These are phyloP conservation scores for Indri indri DNA, from an alignment of 2,113 vertebrate species.

Conservation along the genomic window DNA sequence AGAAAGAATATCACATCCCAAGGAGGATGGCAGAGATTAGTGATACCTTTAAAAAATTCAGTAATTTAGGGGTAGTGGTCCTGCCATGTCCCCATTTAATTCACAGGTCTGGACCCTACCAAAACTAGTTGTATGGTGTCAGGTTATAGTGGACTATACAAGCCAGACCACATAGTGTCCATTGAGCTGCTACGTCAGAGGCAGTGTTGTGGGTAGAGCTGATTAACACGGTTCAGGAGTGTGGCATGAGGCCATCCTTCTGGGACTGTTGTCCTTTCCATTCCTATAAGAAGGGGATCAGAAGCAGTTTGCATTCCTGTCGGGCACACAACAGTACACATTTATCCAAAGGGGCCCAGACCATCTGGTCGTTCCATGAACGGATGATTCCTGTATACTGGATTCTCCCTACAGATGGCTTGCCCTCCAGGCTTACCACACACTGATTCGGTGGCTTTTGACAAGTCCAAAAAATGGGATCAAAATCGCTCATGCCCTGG, in stretches of 20 bases:
- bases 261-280: not conserved
- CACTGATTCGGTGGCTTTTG: not conserved
- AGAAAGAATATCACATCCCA: not conserved
- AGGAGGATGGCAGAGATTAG: not conserved
- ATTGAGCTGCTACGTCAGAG: not conserved
- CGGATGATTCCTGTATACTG: rapidly evolving
- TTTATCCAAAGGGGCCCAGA: not conserved
- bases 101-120: not conserved
- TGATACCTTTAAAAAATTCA: not conserved
- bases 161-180: not conserved
- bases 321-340: no score
- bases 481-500: not conserved
- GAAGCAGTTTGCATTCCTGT: not conserved
- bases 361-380: not conserved
- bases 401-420: not conserved
- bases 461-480: not conserved
- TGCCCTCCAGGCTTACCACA: not conserved
- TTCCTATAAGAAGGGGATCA: not conserved
- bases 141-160: not conserved
- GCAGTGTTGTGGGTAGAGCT: rapidly evolving
- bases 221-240: not conserved
- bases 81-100: not conserved
- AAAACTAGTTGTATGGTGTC: not conserved
- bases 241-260: not conserved
- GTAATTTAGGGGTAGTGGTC: not conserved